Percentiles rank a stretch among this genome's conserved stretches.
These are phyloP conservation scores for Ditylenchus weischeri DNA, from an alignment of 2,888 invertebrate genomes.

Conservation along the genomic window DNA sequence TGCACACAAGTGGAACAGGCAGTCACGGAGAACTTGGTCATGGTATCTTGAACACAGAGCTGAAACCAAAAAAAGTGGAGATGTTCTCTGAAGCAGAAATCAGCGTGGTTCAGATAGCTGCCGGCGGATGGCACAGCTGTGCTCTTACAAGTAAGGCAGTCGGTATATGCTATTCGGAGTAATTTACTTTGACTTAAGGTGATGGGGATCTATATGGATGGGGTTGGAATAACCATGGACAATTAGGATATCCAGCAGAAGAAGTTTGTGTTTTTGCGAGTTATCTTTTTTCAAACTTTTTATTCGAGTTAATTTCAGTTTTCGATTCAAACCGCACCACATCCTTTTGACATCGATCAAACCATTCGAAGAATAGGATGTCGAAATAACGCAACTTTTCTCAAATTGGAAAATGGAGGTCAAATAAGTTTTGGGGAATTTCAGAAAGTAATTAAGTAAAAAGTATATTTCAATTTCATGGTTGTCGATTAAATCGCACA, in stretches of 20 bases:
- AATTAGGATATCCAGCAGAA: slow-evolving; percentile 16
- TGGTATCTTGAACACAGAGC: slow-evolving; percentile 16
- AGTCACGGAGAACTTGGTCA: slow-evolving; percentile 22
- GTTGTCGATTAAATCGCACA: no score
- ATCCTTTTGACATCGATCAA: slow-evolving; percentile 19
- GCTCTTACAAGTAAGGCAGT: background rate
- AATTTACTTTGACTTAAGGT: background rate
- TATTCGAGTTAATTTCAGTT: slow-evolving; percentile 7
- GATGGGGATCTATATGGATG: slow-evolving; percentile 26
- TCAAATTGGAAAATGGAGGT: background rate
- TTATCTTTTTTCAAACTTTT: no score
- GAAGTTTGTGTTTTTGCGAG: slow-evolving; percentile 1
- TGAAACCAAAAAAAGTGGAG: background rate
- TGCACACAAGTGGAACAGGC: slow-evolving; percentile 18
- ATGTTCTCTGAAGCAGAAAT: background rate
- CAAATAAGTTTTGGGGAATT: background rate
- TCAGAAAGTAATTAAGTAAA: no score
- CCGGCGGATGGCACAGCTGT: slow-evolving; percentile 1
- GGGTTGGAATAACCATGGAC: slow-evolving; percentile 26
- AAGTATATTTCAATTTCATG: no score
- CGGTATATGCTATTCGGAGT: background rate
- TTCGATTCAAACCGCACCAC: slow-evolving; percentile 19
- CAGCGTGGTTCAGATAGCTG: background rate
- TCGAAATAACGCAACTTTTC: slow-evolving; percentile 2
- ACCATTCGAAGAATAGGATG: background rate